Evolutionary conservation across 2,888 invertebrate genomes (phyloP), one percentile per base, ranked within the genome.

Genomic region (Myopa testacea): DNA sequence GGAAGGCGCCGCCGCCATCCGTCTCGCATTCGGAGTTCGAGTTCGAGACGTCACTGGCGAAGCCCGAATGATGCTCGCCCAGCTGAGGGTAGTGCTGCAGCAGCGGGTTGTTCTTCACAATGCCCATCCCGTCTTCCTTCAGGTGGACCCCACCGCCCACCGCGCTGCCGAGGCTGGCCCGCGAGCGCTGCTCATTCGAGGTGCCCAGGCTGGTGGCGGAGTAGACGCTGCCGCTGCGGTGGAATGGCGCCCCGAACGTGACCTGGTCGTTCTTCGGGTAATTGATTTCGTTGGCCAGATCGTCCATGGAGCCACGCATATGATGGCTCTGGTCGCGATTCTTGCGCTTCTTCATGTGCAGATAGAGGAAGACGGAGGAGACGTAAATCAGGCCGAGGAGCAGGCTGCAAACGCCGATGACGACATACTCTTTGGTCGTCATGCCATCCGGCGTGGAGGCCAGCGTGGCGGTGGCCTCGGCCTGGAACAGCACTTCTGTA

Each of bases 331-430:
- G 85, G 7, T 85, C 82, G 26, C 85, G 85, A 67, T 70, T 83
- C 82, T 93, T 92, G 62, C 93, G 91, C 88, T 93, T 94, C 83
- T 94, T 92, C 81, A 95, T 92, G 86, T 95, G 95, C 68, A 96
- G 88, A 86, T 95, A 96, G 16, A 96, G 91, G 79, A 95, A 94
- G 37, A 96, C 95, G 6, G 96, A 96, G 0, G 95, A 94, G 26
- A 96, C 94, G 88, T 96, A 96, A 83, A 96, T 94, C 52, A 96
- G 91, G 0, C 95, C 96, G n/a, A 96, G 90, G n/a, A 96, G 90
- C 26, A 96, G 91, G 26, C 96, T 95, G 83, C 95, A 95, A 69
- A 95, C 92, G 50, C 95, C 96, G 78, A 96, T 95, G 0, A 95
- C 95, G 34, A 95, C 92, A 84, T 96, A 96, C 89, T 96, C 96